Evolutionary conservation across 2,797 vertebrate genomes (phyloP).

Genomic region (Squalus acanthias): DNA sequence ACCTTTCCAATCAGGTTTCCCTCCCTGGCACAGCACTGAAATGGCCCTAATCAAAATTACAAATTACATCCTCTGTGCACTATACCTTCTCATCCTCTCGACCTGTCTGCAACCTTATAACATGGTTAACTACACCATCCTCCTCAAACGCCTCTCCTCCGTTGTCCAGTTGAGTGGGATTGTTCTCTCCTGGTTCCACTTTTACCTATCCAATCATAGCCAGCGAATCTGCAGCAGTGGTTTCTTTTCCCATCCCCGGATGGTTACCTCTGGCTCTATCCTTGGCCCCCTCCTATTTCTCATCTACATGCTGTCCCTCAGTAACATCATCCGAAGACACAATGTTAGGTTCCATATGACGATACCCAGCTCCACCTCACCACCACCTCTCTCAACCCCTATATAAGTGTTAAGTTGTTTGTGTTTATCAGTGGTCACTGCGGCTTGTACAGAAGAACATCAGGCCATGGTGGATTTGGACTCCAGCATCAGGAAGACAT

Average conservation of each 20-base stretch:
- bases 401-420: background rate
- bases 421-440: too few species aligned
- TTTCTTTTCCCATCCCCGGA: too few species aligned
- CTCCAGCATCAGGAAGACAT: background rate
- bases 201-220: background rate
- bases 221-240: background rate
- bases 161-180: background rate
- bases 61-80: background rate
- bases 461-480: background rate
- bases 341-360: background rate
- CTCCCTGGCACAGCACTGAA: too few species aligned
- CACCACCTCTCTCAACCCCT: background rate
- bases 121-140: background rate
- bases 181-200: background rate
- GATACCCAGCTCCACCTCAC: background rate
- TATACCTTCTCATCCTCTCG: background rate
- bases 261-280: background rate
- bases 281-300: background rate
- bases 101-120: background rate
- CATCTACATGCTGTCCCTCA: too few species aligned
- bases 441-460: background rate
- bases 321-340: background rate
- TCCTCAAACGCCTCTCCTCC: background rate
- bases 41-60: too few species aligned
- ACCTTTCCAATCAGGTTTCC: too few species aligned